Conservation (phyloP, 2,113 vertebrate species). For the Leiothrix lutea region DNA sequence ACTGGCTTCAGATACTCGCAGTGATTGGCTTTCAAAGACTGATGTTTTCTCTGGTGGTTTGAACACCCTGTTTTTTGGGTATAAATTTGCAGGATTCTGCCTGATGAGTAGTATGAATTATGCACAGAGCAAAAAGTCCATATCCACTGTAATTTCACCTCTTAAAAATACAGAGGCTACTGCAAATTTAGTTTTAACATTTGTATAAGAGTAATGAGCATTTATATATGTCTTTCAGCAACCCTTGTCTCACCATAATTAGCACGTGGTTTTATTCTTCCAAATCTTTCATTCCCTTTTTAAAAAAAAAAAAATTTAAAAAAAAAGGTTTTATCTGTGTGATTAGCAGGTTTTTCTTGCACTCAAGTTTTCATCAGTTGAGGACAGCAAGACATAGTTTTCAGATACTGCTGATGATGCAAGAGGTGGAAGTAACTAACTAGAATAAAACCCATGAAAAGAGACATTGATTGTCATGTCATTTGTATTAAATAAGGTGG, state of each 20-base stretch:
- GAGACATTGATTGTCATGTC: conserved; percentile 44
- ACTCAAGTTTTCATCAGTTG: neutral
- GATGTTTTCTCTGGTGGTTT: neutral
- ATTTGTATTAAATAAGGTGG: conserved; percentile 31
- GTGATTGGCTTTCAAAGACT: neutral
- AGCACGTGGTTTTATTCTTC: neutral
- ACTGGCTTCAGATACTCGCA: neutral
- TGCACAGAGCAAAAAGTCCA: neutral
- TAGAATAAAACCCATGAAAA: conserved; percentile 15
- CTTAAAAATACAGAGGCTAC: neutral
- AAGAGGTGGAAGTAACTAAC: conserved; percentile 35
- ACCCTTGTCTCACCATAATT: neutral
- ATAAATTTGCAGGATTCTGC: neutral
- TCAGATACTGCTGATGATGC: neutral
- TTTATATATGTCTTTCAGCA: conserved; percentile 18
- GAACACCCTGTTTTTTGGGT: neutral
- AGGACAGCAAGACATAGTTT: neutral
- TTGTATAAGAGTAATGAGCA: neutral
- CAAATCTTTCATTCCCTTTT: neutral
- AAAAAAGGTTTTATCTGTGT: neutral
- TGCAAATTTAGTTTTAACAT: neutral
- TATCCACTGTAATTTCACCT: neutral
- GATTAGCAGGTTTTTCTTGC: neutral
- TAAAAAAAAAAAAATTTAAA: neutral
- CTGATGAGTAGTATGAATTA: neutral